Evolutionary conservation across 2,113 vertebrate genomes (phyloP).

Genomic region (Epinephelus moara): DNA sequence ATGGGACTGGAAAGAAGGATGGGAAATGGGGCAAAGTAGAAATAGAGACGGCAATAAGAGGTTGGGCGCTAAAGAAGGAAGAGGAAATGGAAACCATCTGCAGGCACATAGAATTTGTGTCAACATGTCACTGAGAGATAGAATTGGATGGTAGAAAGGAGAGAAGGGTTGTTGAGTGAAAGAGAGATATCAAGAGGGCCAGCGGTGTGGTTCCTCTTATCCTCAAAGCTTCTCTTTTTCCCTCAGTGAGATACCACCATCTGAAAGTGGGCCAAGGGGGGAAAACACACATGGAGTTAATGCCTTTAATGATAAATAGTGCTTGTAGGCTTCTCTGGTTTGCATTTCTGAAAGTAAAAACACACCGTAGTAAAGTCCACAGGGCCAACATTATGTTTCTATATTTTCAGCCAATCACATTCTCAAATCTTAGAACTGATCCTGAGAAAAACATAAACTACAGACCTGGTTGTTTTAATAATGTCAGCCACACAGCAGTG

Average conservation of each 20-base stretch:
- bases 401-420: slow-evolving; percentile 19
- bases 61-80: slow-evolving; percentile 2
- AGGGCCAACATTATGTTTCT: slow-evolving; percentile 34
- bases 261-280: slow-evolving; percentile 41
- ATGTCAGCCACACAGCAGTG: neutral
- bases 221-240: slow-evolving; percentile 32
- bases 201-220: slow-evolving; percentile 55
- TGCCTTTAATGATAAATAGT: slow-evolving; percentile 58
- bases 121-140: slow-evolving; percentile 50
- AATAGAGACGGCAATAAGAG: slow-evolving; percentile 47
- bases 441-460: neutral
- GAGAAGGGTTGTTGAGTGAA: slow-evolving; percentile 35
- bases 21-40: slow-evolving; percentile 52
- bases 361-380: slow-evolving; percentile 44
- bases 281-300: slow-evolving; percentile 59
- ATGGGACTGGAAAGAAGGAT: slow-evolving; percentile 20
- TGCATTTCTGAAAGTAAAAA: slow-evolving; percentile 65
- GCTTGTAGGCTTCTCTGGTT: slow-evolving; percentile 57
- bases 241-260: slow-evolving; percentile 46
- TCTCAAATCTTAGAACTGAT: slow-evolving; percentile 2
- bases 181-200: slow-evolving; percentile 27
- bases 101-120: slow-evolving; percentile 60
- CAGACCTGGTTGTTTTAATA: neutral
- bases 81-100: slow-evolving; percentile 77
- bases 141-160: slow-evolving; percentile 43